Conservation (phyloP, 2,113 vertebrate genomes). For the Pristiophorus japonicus region DNA sequence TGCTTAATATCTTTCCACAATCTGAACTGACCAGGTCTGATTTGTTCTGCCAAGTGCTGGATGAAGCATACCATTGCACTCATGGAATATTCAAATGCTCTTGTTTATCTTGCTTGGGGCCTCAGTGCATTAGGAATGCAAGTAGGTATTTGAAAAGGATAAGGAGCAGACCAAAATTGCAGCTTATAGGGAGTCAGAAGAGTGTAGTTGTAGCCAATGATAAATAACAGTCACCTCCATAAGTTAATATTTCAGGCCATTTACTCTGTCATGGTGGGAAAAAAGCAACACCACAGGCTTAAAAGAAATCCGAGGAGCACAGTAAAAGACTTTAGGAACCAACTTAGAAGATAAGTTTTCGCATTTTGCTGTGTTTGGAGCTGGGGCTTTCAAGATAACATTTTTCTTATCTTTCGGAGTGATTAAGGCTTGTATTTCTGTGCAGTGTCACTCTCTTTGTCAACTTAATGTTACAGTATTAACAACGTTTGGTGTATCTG, state of each 20-base stretch:
- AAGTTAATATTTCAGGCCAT: not conserved
- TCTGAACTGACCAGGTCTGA: not conserved
- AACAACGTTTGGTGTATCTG: not conserved
- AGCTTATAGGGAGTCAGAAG: not conserved
- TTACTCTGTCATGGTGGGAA: not conserved
- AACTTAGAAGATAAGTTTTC: not conserved
- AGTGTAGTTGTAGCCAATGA: not conserved
- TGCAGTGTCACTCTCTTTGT: slow-evolving; percentile 62
- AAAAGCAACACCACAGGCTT: not conserved
- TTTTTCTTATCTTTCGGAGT: slow-evolving; percentile 26
- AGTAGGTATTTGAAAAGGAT: not conserved
- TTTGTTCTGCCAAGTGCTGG: not conserved
- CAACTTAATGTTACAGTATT: slow-evolving; percentile 60
- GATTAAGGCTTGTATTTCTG: slow-evolving; percentile 61
- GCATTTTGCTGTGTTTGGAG: not conserved
- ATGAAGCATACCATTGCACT: not conserved
- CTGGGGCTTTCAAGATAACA: not conserved
- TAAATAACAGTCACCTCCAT: not conserved
- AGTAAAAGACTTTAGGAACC: not conserved
- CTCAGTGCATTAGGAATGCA: not conserved
- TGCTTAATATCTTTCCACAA: not conserved
- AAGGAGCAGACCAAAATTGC: not conserved
- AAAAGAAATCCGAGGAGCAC: not conserved
- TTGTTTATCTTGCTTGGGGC: not conserved
- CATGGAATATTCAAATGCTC: not conserved